phyloP scores from a whole-genome alignment of 1,140 invertebrate species.

The Drosophila nebulosa region DNA sequence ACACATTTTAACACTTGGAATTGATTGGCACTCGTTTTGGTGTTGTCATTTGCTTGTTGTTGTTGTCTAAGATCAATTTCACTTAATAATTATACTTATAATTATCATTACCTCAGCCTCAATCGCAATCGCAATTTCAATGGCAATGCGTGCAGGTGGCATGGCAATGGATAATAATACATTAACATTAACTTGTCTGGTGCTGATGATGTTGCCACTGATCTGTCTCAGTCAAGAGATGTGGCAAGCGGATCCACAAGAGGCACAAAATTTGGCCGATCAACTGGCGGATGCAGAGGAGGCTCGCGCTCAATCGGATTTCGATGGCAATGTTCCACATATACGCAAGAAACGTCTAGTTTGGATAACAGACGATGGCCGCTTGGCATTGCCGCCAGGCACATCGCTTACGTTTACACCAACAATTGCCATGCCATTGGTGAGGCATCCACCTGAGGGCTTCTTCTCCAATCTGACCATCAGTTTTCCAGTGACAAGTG shows the following conservation, averaged over 20 bases:
- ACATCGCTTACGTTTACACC: constrained; percentile 90
- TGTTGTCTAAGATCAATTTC: neutral
- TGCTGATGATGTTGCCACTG: constrained; percentile 20
- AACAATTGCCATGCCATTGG: constrained; percentile 90
- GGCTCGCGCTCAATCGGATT: constrained; percentile 19
- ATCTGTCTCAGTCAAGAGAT: constrained; percentile 23
- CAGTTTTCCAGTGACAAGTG: constrained; percentile 93
- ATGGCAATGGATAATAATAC: constrained; percentile 19
- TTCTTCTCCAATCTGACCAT: constrained; percentile 92
- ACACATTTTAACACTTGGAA: no score
- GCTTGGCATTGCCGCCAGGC: constrained; percentile 90
- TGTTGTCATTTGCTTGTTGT: neutral
- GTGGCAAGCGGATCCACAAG: constrained; percentile 27
- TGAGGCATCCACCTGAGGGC: constrained; percentile 90
- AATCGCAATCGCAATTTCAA: neutral
- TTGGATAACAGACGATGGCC: constrained; percentile 91
- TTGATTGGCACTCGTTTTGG: neutral
- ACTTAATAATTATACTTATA: neutral
- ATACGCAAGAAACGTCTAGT: constrained; percentile 90
- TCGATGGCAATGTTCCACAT: constrained; percentile 81
- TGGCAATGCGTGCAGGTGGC: constrained; percentile 14
- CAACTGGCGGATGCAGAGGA: constrained; percentile 57
- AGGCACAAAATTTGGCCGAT: constrained; percentile 36
- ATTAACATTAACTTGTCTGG: constrained; percentile 1
- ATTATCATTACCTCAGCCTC: constrained; percentile 21